Evolutionary conservation across 2,113 vertebrate species (phyloP), one percentile per base, ranked within the genome.

Genomic region (Syngnathoides biaculeatus): DNA sequence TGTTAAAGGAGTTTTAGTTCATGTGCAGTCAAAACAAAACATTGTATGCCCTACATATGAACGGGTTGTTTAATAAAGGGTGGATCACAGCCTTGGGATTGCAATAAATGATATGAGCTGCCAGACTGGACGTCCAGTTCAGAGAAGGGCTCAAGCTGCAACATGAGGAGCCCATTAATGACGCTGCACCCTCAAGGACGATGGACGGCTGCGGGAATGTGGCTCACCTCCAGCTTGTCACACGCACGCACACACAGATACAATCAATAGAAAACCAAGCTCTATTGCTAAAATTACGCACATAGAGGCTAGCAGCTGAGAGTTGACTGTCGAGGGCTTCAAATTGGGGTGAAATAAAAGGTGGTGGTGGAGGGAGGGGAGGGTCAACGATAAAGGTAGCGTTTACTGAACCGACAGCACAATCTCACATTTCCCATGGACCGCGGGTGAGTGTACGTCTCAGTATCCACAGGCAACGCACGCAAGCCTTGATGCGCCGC

Each of bases 211-310:
- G 38, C 62, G 73, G 74, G 67, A 84, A 77, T 65, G 64, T 86
- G 86, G 87, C 87, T 74, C 60, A 68, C 67, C 38, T 84, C 83
- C 87, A 81, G 74, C 69, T 56, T 69, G 38, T 76, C 74, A 5
- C 78, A 57, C 71, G 68, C 67, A 80, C 73, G 79, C 85, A 73
- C 71, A 77, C 65, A 76, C 69, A 82, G 82, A 90, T 79, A 61
- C 65, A 80, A 89, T 91, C 88, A 57, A 91, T 89, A 86, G 69
- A 81, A 78, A 79, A 84, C 67, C 68, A 69, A 78, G 79, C 67
- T 73, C 4, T 43, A 50, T 24, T 73, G 83, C 88, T 89, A 86
- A 86, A 90, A 86, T 88, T 88, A 90, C 57, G 64, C 58, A 67
- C 5, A n/a, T 5, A 15, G 60, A 62, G 63, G 78, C 73, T 43